Conservation (phyloP, 2,113 vertebrate genomes). For the Strigops habroptila region DNA sequence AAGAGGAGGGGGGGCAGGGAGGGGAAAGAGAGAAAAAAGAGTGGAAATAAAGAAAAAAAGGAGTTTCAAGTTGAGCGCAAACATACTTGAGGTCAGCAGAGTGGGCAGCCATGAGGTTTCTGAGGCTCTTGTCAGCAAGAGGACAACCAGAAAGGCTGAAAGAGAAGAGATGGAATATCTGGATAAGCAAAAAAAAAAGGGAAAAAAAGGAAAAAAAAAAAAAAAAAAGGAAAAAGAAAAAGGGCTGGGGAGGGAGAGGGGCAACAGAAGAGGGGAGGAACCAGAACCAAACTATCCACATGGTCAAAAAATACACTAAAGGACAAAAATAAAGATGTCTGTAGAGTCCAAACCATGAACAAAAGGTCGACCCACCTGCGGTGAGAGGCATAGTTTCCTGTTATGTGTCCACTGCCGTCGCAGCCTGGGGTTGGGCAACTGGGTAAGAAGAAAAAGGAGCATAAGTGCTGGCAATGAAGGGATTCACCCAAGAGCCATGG, state of each 20-base stretch:
- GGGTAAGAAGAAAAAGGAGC: conserved; percentile 48
- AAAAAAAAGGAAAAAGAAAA: background rate
- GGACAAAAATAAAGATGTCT: background rate
- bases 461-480: background rate
- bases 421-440: conserved; percentile 98
- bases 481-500: background rate
- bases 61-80: conserved; percentile 79
- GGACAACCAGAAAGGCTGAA: conserved; percentile 99
- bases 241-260: conserved; percentile 42
- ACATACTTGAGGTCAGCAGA: conserved; percentile 99
- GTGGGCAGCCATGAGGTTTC: conserved; percentile 99
- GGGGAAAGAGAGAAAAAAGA: conserved; percentile 19
- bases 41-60: conserved; percentile 47
- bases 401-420: conserved; percentile 98
- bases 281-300: conserved; percentile 68
- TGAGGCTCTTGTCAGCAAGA: conserved; percentile 99
- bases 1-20: background rate
- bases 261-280: conserved; percentile 61
- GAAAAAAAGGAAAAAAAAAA: background rate
- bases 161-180: conserved; percentile 82
- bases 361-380: conserved; percentile 84
- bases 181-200: conserved; percentile 72
- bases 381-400: conserved; percentile 98
- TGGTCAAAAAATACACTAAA: conserved; percentile 10
- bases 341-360: background rate